Evolutionary conservation across 2,888 invertebrate species (phyloP), one percentile per base, ranked within the genome.

Genomic region (Drosophila subsilvestris): DNA sequence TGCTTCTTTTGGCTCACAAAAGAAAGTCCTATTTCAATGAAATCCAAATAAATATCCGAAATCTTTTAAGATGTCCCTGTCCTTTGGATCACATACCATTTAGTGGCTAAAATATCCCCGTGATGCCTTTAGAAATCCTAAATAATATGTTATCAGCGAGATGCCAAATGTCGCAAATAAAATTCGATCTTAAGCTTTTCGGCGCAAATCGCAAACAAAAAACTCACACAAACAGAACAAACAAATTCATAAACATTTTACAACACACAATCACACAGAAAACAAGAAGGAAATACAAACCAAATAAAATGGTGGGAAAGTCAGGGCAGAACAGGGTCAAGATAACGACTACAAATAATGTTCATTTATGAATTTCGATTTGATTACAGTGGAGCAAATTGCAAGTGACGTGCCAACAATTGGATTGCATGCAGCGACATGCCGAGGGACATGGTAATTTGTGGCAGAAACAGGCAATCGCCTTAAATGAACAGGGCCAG

Each of bases 361-460:
- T 67, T 66, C 72, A 68, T 74, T 74, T 72, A 71, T 76, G 73
- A 70, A 73, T 90, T 75, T 73, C 62, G 66, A 68, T 62, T 78
- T 78, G 70, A 80, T 79, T 79, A 74, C 78, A 92, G 92, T 92
- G 91, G 90, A 90, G 90, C 78, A 91, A 92, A 89, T 89, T 92
- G 81, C 90, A 91, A 85, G 87, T 90, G 82, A 90, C 91, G 76
- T 91, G 92, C 75, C 92, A 91, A 87, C 92, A 92, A 90, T 89
- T 91, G 81, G 90, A 91, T 87, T 91, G 92, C 80, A 92, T 92
- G 91, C 91, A 91, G 76, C 91, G 91, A 45, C 92, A 92, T 79
- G 91, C 90, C 74, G 90, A 91, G 84, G 91, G 92, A 74, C 90
- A 91, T 85, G 91, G 92, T 27, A 91, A 92, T 90, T 90, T 92